A percentile compares a stretch with the other conserved stretches of the same genome.
Evolutionary conservation across 1,140 invertebrate species (phyloP).

Genomic region (Drosophila takahashii): DNA sequence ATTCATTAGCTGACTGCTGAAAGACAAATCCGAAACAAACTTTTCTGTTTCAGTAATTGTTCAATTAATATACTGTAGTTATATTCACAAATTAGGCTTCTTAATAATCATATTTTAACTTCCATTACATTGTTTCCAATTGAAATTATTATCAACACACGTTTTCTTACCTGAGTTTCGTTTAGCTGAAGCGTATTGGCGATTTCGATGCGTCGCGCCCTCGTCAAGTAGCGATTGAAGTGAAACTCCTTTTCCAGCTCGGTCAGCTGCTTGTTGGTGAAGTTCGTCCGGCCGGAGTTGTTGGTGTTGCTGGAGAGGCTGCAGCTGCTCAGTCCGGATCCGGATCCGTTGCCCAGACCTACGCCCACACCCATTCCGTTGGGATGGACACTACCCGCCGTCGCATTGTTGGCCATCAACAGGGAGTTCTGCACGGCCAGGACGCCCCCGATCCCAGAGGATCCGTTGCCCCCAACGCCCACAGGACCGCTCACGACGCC

Average conservation of each 20-base stretch:
- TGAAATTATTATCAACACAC: not conserved
- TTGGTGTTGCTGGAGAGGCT: conserved; percentile 86
- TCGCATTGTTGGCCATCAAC: conserved; percentile 74
- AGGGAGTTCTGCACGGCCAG: conserved; percentile 84
- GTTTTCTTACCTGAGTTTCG: conserved; percentile 93
- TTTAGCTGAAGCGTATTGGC: conserved; percentile 97
- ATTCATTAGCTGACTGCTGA: no score
- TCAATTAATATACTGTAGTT: no score
- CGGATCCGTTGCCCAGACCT: conserved; percentile 28
- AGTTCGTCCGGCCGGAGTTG: conserved; percentile 97
- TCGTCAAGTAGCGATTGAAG: conserved; percentile 99
- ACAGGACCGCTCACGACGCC: conserved; percentile 34
- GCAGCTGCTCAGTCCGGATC: conserved; percentile 62
- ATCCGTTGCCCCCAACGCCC: conserved; percentile 30
- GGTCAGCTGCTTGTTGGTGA: conserved; percentile 99
- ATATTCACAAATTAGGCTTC: no score
- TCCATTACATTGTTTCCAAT: no score
- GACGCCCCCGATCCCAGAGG: conserved; percentile 41
- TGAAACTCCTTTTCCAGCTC: conserved; percentile 99
- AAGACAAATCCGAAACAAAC: no score
- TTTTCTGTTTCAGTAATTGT: no score
- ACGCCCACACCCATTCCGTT: conserved; percentile 47
- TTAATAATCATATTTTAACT: not conserved
- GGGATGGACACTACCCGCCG: conserved; percentile 38
- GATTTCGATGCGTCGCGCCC: conserved; percentile 98